Percentiles rank a stretch among this genome's conserved stretches.
phyloP scores from a whole-genome alignment of 1,140 invertebrate genomes.

The Bombus sylvicola region DNA sequence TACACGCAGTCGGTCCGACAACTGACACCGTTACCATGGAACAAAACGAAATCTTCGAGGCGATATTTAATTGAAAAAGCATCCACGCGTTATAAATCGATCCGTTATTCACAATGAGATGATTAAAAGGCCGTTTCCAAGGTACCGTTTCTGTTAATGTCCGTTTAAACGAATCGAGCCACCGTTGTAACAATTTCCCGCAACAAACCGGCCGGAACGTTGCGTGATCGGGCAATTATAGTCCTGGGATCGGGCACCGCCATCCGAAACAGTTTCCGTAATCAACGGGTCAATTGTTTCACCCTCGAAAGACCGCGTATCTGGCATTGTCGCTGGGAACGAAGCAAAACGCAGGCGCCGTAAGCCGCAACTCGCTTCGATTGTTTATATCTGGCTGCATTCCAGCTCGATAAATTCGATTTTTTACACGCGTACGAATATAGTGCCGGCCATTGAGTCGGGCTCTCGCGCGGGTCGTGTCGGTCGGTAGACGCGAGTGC shows the following conservation, averaged over 20 bases:
- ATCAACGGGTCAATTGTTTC: slow-evolving; percentile 62
- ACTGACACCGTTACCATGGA: slow-evolving; percentile 8
- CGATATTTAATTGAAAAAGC: slow-evolving; percentile 24
- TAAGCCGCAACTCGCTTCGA: slow-evolving; percentile 14
- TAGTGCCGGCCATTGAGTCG: slow-evolving; percentile 71
- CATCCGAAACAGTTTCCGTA: slow-evolving; percentile 41
- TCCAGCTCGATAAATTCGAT: slow-evolving; percentile 72
- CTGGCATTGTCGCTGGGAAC: not conserved
- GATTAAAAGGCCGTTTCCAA: slow-evolving; percentile 30
- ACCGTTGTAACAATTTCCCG: slow-evolving; percentile 38
- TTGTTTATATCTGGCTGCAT: slow-evolving; percentile 67
- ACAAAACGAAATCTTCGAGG: slow-evolving; percentile 2
- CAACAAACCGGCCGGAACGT: not conserved
- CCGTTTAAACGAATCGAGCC: slow-evolving; percentile 44
- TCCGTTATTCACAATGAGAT: slow-evolving; percentile 52
- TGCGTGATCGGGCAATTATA: slow-evolving; percentile 57
- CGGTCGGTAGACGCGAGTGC: slow-evolving; percentile 18
- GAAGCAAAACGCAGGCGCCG: slow-evolving; percentile 42
- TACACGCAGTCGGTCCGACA: not conserved
- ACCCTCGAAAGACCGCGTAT: not conserved
- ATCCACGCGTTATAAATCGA: slow-evolving; percentile 6
- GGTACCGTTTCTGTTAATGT: slow-evolving; percentile 41
- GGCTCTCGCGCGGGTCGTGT: slow-evolving; percentile 49
- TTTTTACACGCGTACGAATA: slow-evolving; percentile 72
- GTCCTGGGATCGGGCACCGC: slow-evolving; percentile 9